Evolutionary conservation across 37 sponge, comb jelly and placozoan species (phyloP).

Genomic region (Crambe crambe): DNA sequence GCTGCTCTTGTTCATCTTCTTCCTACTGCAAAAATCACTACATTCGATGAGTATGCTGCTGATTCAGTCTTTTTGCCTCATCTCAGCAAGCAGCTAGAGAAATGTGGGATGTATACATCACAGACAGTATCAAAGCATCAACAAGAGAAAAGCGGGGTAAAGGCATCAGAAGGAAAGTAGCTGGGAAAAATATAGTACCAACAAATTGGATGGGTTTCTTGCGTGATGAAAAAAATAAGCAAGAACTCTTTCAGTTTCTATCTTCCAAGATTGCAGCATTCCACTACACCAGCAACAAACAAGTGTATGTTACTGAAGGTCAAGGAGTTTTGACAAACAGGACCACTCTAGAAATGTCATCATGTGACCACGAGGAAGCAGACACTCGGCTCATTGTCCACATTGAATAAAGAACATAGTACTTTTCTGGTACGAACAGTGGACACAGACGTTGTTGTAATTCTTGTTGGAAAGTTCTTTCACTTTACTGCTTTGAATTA

Average conservation of each 20-base stretch:
- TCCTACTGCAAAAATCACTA: neutral
- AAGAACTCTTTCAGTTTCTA: neutral
- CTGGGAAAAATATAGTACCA: neutral
- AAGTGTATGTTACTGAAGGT: too few relatives aligned
- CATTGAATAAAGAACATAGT: neutral
- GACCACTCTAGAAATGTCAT: slow-evolving; percentile 1
- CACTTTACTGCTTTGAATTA: neutral
- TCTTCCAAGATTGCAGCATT: too few relatives aligned
- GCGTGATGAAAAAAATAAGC: neutral
- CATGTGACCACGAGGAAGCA: slow-evolving; percentile 20
- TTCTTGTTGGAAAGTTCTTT: neutral
- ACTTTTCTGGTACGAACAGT: slow-evolving; percentile 19
- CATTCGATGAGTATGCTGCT: slow-evolving; percentile 12
- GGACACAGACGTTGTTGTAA: slow-evolving; percentile 16
- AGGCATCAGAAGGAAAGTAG: neutral
- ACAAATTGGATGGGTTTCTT: neutral
- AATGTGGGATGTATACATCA: neutral
- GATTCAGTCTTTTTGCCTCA: neutral
- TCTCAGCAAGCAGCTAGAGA: neutral
- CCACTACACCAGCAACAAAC: too few relatives aligned
- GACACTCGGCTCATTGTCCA: slow-evolving; percentile 1
- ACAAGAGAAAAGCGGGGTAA: neutral
- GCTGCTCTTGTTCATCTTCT: slow-evolving; percentile 12
- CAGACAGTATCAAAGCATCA: neutral
- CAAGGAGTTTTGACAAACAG: neutral